Evolutionary conservation across 2,797 vertebrate genomes (phyloP).

Genomic region (Acestrorhynchus altus): DNA sequence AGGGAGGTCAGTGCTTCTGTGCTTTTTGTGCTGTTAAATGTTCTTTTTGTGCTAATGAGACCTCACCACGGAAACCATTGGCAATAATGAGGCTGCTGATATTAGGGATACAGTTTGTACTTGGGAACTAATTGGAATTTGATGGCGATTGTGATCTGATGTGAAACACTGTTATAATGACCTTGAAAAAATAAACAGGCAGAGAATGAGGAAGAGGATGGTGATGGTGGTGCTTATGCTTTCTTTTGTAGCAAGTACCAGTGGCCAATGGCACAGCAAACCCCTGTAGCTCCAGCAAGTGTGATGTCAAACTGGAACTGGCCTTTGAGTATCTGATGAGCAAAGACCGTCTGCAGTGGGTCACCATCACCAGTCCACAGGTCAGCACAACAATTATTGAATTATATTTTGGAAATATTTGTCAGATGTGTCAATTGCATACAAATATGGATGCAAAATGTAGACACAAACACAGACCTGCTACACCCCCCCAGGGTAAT

Average conservation of each 20-base stretch:
- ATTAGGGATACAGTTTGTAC: slow-evolving; percentile 24
- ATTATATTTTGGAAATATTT: background rate
- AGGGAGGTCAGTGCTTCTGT: no score
- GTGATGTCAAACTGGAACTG: slow-evolving; percentile 93
- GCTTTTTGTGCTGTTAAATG: slow-evolving; percentile 4
- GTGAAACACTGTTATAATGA: slow-evolving; percentile 30
- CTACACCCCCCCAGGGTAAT: no score
- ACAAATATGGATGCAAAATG: no score
- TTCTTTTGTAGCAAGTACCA: slow-evolving; percentile 83
- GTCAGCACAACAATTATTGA: slow-evolving; percentile 66
- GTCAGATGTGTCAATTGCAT: background rate
- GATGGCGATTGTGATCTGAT: slow-evolving; percentile 12
- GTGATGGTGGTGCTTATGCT: slow-evolving; percentile 6
- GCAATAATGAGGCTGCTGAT: slow-evolving; percentile 10
- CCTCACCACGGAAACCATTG: background rate
- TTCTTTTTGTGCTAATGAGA: background rate
- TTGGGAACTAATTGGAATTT: slow-evolving; percentile 27
- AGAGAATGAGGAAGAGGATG: slow-evolving; percentile 17
- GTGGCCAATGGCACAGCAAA: slow-evolving; percentile 82
- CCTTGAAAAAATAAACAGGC: background rate
- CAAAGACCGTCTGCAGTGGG: slow-evolving; percentile 98
- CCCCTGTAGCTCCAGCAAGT: slow-evolving; percentile 85
- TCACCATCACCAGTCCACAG: slow-evolving; percentile 98
- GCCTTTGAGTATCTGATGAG: slow-evolving; percentile 99
- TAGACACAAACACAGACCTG: background rate